Evolutionary conservation across 2,113 vertebrate species (phyloP), one percentile per base, ranked within the genome.

Genomic region (Scalopus aquaticus): DNA sequence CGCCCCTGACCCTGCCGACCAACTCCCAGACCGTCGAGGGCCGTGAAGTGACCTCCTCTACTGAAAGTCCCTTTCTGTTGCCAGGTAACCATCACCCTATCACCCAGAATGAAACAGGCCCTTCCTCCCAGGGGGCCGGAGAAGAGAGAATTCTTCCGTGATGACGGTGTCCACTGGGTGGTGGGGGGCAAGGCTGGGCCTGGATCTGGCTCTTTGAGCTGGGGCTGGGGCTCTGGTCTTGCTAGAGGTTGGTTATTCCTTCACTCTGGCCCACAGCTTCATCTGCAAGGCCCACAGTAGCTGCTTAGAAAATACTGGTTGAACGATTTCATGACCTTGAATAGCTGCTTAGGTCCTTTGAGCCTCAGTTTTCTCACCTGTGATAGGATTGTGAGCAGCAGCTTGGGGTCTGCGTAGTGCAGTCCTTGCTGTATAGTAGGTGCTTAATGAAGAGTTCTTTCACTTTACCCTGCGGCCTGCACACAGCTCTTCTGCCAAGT

Each of bases 31-130:
- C 70, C 24, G 62, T 39, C 5, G 9, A 32, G 65, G 74, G 30
- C 24, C 37, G 1, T 6, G 51, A 17, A 49, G 46, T 11, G 80
- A 82, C 73, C 83, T 72, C 77, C 67, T 96, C 95, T 77, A 88
- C 72, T 0, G 70, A 77, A 30, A 94, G 78, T 73, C 93, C 95
- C 19, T 44, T 74, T 32, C 74, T 95, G 92, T 81, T 85, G 44
- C 30, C 96, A 95, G 94, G 97, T 97, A 94, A 65, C 9, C 6
- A 10, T 26, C 2, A 13, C 6, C 19, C 19, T n/a, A 19, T 5
- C 3, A 32, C 19, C 19, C 7, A 19, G 49, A 56, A 37, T 9
- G 11, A 19, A 30, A 10, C 28, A 24, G 42, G 35, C 64, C 35
- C 26, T 76, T n/a, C 46, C 24, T 90, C 74, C 37, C 20, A 9